Conservation (phyloP, 2,113 vertebrate genomes). For the Chiloscyllium plagiosum region DNA sequence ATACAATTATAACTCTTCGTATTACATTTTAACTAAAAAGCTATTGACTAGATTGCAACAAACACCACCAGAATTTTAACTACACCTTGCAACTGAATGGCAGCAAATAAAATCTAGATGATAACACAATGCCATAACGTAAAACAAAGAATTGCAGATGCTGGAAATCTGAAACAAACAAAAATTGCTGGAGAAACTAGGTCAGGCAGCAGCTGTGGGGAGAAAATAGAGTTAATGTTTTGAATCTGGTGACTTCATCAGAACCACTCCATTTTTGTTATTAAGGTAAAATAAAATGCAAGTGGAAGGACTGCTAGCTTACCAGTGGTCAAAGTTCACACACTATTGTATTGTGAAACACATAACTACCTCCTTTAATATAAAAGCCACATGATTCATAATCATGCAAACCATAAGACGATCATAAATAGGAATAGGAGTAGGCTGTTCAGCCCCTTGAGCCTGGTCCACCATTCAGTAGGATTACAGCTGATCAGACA, state of each 20-base stretch:
- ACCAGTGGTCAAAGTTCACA: neutral
- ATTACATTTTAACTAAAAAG: neutral
- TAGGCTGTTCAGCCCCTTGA: too few species aligned
- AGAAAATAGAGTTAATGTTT: too few species aligned
- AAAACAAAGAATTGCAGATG: too few species aligned
- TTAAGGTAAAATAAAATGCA: neutral
- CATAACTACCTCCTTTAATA: neutral
- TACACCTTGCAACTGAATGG: too few species aligned
- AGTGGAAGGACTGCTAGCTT: neutral
- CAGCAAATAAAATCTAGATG: neutral
- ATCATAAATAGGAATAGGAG: too few species aligned
- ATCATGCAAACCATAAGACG: neutral
- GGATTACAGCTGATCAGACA: too few species aligned
- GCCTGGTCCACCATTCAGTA: too few species aligned
- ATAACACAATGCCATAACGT: neutral
- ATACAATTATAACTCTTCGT: neutral
- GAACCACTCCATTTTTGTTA: neutral
- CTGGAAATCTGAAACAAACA: too few species aligned
- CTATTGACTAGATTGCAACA: neutral
- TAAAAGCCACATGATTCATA: neutral
- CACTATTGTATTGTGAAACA: neutral
- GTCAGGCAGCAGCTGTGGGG: too few species aligned
- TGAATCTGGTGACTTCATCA: too few species aligned
- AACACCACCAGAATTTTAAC: neutral
- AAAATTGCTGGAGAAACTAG: too few species aligned